Conservation (phyloP, 92 coral and sea anemone genomes). For the Meandrina meandrites region DNA sequence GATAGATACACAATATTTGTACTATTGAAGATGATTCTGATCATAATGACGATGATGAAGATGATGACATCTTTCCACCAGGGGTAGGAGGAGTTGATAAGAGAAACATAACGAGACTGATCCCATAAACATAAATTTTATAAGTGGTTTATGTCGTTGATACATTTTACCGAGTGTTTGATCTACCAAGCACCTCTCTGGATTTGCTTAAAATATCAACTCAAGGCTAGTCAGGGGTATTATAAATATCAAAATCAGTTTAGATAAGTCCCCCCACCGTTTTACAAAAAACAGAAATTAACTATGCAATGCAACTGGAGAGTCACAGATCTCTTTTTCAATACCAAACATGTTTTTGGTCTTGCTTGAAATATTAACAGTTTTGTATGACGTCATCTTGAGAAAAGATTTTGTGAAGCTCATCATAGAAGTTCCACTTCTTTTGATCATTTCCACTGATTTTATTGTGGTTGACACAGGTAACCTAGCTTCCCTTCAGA, state of each 20-base stretch:
- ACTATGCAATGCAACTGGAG: too few relatives aligned
- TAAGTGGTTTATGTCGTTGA: too few relatives aligned
- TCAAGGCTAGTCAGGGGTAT: too few relatives aligned
- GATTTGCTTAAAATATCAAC: too few relatives aligned
- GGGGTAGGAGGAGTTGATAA: conserved; percentile 28
- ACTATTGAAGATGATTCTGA: conserved; percentile 33
- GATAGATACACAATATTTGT: conserved; percentile 45
- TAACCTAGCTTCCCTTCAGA: conserved; percentile 39
- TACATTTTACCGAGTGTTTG: too few relatives aligned
- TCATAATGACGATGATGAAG: conserved; percentile 26
- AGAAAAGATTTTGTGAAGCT: conserved; percentile 34
- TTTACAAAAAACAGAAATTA: too few relatives aligned
- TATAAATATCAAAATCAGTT: too few relatives aligned
- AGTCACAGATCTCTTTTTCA: too few relatives aligned
- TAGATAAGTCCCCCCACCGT: background rate
- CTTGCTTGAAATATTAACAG: too few relatives aligned
- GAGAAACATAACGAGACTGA: conserved; percentile 45
- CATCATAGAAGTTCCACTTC: conserved; percentile 40
- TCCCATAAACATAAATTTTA: too few relatives aligned
- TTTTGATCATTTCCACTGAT: conserved; percentile 39
- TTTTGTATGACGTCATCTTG: conserved; percentile 32
- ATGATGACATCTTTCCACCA: conserved; percentile 25
- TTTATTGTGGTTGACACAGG: conserved; percentile 42
- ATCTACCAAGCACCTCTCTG: too few relatives aligned
- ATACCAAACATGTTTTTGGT: too few relatives aligned